Evolutionary conservation across 2,113 vertebrate species (phyloP).

Genomic region (Circaetus gallicus): DNA sequence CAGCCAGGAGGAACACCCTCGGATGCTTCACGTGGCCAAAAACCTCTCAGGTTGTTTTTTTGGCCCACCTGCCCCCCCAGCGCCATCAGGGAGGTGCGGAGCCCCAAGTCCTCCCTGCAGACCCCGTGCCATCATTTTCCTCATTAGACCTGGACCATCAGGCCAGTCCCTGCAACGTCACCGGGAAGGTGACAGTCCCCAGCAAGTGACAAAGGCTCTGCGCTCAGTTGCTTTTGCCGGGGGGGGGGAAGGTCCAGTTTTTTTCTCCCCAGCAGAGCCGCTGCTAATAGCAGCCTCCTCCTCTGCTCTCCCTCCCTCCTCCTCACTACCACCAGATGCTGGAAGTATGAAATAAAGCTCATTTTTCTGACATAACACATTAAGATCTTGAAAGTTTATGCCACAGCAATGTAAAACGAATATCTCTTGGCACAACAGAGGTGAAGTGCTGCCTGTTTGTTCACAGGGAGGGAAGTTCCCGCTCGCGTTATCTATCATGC

Average conservation of each 20-base stretch:
- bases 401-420: neutral
- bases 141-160: slow-evolving; percentile 70
- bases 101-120: neutral
- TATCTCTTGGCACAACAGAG: neutral
- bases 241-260: neutral
- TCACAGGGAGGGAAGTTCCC: neutral
- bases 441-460: neutral
- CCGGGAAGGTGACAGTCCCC: slow-evolving; percentile 62
- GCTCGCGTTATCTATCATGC: rapidly evolving
- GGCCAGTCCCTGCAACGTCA: slow-evolving; percentile 55
- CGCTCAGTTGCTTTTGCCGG: slow-evolving; percentile 62
- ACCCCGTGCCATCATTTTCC: slow-evolving; percentile 28
- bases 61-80: neutral
- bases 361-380: neutral
- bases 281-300: neutral
- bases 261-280: neutral
- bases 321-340: neutral
- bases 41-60: neutral
- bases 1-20: neutral
- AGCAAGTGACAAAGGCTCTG: slow-evolving; percentile 74
- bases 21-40: neutral
- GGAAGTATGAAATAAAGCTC: neutral
- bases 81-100: neutral
- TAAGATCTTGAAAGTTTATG: slow-evolving; percentile 19
- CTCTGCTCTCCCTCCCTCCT: neutral